phyloP scores from a whole-genome alignment of 2,113 vertebrate genomes.

The Microtus oregoni region DNA sequence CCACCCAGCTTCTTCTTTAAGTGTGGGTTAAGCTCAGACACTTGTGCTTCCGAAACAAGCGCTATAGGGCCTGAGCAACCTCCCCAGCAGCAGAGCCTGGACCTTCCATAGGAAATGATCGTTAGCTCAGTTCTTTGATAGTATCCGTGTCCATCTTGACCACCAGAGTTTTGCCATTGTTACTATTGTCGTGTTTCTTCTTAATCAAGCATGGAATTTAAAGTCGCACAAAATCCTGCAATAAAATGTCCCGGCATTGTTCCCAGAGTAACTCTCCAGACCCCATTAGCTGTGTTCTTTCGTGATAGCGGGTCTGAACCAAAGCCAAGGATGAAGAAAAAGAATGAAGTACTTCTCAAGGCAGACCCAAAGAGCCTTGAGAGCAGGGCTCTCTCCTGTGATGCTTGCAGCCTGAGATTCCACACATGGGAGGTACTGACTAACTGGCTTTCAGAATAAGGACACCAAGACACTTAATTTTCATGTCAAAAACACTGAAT shows the following conservation, averaged over 20 bases:
- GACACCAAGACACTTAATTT: neutral
- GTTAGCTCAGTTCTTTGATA: neutral
- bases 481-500: slow-evolving; percentile 33
- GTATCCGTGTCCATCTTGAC: neutral
- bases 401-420: neutral
- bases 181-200: neutral
- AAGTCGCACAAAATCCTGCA: neutral
- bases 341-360: neutral
- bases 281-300: neutral
- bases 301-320: neutral
- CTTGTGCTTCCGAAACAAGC: neutral
- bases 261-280: neutral
- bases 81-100: neutral
- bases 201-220: neutral
- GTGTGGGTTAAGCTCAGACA: no score
- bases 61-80: neutral
- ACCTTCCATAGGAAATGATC: neutral
- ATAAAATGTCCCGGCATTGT: neutral
- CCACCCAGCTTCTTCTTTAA: neutral
- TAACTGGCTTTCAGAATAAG: slow-evolving; percentile 3
- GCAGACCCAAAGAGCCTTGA: neutral
- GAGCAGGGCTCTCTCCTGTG: neutral
- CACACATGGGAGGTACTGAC: neutral
- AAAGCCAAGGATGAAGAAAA: neutral
- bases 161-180: neutral